Evolutionary conservation across 2,113 vertebrate species (phyloP).

Genomic region (Larimichthys polyactis): DNA sequence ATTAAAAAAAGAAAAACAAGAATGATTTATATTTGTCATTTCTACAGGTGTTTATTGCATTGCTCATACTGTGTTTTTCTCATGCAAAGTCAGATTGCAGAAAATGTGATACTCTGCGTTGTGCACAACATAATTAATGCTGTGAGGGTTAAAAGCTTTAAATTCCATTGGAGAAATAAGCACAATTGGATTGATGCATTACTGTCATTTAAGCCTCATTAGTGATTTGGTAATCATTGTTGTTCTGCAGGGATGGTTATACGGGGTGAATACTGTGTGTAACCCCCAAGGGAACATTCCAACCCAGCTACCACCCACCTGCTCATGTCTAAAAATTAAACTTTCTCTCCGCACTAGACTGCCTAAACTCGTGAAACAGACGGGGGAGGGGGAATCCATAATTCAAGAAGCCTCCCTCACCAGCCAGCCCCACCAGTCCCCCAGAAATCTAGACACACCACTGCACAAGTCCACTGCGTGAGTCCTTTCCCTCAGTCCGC

Average conservation of each 20-base stretch:
- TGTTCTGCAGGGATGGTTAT: constrained; percentile 23
- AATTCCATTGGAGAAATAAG: neutral
- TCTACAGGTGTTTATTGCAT: too few species aligned
- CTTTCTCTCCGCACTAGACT: constrained; percentile 30
- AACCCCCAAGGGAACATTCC: constrained; percentile 7
- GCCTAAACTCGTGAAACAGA: constrained; percentile 25
- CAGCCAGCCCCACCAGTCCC: constrained; percentile 14
- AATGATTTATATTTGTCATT: neutral
- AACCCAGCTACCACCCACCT: constrained; percentile 16
- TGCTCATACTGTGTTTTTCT: neutral
- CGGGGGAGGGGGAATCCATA: constrained; percentile 28
- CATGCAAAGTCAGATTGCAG: neutral
- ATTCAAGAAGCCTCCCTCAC: constrained; percentile 46
- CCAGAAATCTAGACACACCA: constrained; percentile 42
- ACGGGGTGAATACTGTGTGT: constrained; percentile 8
- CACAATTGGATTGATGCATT: constrained; percentile 17
- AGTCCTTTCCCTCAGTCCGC: constrained; percentile 5
- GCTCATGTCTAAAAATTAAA: constrained; percentile 33
- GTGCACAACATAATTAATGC: neutral
- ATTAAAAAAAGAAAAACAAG: neutral
- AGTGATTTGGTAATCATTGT: constrained; percentile 43
- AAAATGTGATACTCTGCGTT: neutral
- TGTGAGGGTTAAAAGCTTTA: neutral
- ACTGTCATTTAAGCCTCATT: constrained; percentile 31
- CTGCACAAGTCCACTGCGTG: constrained; percentile 28